Evolutionary conservation across 2,113 vertebrate genomes (phyloP), one percentile per base, ranked within the genome.

Genomic region (Ariopsis seemanni): DNA sequence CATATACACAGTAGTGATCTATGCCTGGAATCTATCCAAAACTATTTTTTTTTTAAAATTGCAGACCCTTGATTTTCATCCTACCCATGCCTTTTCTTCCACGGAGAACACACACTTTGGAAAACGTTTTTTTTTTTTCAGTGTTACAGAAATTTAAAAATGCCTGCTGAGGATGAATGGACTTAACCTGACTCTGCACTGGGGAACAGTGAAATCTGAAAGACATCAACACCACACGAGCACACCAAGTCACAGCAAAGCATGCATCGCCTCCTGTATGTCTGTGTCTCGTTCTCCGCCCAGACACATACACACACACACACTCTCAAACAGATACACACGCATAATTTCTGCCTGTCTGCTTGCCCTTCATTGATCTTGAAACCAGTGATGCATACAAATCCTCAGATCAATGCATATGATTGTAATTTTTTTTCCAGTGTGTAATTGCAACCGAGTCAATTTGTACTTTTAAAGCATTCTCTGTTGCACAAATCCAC

Each of bases 331-430:
- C 60, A 34, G 58, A 42, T 71, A n/a, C 77, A 85, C 14, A 50
- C 85, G 71, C 69, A 71, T 10, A 18, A 42, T 42, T 18, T 34
- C 27, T 60, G 14, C 30, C 27, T 27, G 6, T 18, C 52, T 60
- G 72, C 63, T 71, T 78, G 85, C 65, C 86, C 75, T 78, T 83
- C 69, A 80, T 67, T 60, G 82, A 50, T 88, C 81, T 84, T 84
- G 82, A 88, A 83, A 65, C 25, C 27, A 84, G 50, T 57, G 72
- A 10, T 77, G 69, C 81, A 83, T 87, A 83, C 52, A 42, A 84
- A 88, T 80, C 22, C 72, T 58, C 62, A 86, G 14, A 67, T 78
- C 42, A 71, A 55, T 57, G 67, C 80, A 72, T 63, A 69, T 63
- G 50, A 53, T 11, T 74, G 15, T 53, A 12, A 42, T 42, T 42